Evolutionary conservation across 2,113 vertebrate species (phyloP), one percentile per base, ranked within the genome.

Genomic region (Phalacrocorax pelagicus): DNA sequence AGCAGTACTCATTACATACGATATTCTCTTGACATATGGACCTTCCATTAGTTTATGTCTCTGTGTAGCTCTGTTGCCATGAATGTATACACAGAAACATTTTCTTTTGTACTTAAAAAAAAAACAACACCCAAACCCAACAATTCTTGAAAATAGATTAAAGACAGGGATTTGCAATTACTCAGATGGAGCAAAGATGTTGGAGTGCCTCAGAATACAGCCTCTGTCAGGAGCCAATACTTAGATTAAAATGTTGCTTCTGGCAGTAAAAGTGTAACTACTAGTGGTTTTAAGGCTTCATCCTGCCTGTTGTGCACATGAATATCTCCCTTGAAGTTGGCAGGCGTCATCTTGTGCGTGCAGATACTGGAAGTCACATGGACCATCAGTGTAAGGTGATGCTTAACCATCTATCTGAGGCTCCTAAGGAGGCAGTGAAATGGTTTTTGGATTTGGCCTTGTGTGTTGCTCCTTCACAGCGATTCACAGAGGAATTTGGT

Each of bases 141-240:
- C 90, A 83, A 32, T 79, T 85, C 92, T 94, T 86, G 90, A 86
- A 92, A 93, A 86, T 12, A 90, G 73, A 95, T 97, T 96, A 96
- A 92, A 96, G 81, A 67, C 86, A 92, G 90, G 61, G 75, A 51
- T 51, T 92, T 22, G 36, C 86, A 81, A 38, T 94, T 88, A 66
- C 34, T 95, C 85, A 92, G 91, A 95, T 85, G 94, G 90, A 92
- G 92, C 82, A 89, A 92, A 97, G 94, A 95, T 95, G 97, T 82
- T 95, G 83, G 57, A 82, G 81, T 0, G 0, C 73, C 65, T 78
- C 81, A 74, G 89, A 91, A 77, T 5, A n/a, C 81, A 83, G 91
- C 55, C 89, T 82, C 73, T 70, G 85, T 57, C 66, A 71, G 84
- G 81, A 95, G 86, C 94, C 90, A 88, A 52, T 30, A 20, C 88